phyloP scores from a whole-genome alignment of 2,888 invertebrate species.

The Steinernema carpocapsae region DNA sequence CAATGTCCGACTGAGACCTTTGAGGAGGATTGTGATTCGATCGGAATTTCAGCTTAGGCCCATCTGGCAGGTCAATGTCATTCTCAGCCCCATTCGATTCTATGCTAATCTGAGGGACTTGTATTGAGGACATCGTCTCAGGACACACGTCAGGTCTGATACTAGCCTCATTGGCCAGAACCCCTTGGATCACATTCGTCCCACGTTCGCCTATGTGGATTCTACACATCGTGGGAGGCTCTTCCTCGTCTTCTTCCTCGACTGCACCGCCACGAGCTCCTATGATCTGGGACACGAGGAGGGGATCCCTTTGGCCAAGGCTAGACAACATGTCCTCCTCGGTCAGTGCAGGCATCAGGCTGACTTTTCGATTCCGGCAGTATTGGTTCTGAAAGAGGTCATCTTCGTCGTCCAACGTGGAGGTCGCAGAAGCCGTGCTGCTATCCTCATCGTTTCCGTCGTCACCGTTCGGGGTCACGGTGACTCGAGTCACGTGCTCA shows the following conservation, averaged over 20 bases:
- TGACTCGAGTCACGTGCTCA: constrained; percentile 28
- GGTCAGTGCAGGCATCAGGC: constrained; percentile 54
- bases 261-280: constrained; percentile 37
- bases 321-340: constrained; percentile 48
- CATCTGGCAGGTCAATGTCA: neutral
- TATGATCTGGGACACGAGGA: constrained; percentile 51
- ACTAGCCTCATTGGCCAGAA: constrained; percentile 19
- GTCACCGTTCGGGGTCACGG: constrained; percentile 25
- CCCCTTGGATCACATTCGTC: neutral
- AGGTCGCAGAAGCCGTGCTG: neutral
- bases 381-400: neutral
- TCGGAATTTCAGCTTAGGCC: constrained; percentile 14
- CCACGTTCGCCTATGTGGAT: constrained; percentile 18
- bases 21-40: constrained; percentile 24
- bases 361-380: constrained; percentile 45
- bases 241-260: constrained; percentile 11
- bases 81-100: constrained; percentile 4
- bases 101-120: neutral
- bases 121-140: neutral
- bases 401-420: neutral
- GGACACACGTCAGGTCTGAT: constrained; percentile 14
- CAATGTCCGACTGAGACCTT: constrained; percentile 7
- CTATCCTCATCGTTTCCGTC: constrained; percentile 17
- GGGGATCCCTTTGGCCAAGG: constrained; percentile 50
- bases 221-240: neutral